These are phyloP conservation scores for Aplodontia rufa DNA, from an alignment of 2,113 vertebrate genomes.

Conservation along the genomic window DNA sequence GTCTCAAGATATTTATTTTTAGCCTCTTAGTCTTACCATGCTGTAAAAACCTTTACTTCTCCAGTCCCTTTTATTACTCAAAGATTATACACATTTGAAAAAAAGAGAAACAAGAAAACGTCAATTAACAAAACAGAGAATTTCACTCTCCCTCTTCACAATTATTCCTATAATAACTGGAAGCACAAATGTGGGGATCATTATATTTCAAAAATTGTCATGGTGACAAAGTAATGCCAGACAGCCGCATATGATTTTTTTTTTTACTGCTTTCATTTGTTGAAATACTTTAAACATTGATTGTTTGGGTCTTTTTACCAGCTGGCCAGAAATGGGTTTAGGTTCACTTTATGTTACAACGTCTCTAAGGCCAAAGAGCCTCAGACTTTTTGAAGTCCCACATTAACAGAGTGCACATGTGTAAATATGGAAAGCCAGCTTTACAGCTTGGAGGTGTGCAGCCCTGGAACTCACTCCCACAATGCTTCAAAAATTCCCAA, in stretches of 20 bases:
- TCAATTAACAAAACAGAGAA: slow-evolving; percentile 43
- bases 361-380: slow-evolving; percentile 31
- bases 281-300: slow-evolving; percentile 61
- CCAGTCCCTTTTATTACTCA: slow-evolving; percentile 33
- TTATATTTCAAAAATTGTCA: slow-evolving; percentile 52
- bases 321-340: slow-evolving; percentile 56
- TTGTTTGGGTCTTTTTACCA: slow-evolving; percentile 38
- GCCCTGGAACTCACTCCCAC: slow-evolving; percentile 50
- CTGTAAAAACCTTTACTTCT: slow-evolving; percentile 56
- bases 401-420: slow-evolving; percentile 70
- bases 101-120: slow-evolving; percentile 43
- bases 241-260: slow-evolving; percentile 35
- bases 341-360: slow-evolving; percentile 30
- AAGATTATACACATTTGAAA: slow-evolving; percentile 52
- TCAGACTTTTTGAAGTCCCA: slow-evolving; percentile 63
- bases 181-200: slow-evolving; percentile 6
- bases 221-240: neutral
- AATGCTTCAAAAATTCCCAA: slow-evolving; percentile 73
- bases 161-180: slow-evolving; percentile 16
- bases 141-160: slow-evolving; percentile 10
- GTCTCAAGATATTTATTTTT: slow-evolving; percentile 76
- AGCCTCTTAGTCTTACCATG: slow-evolving; percentile 69
- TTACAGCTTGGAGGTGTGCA: slow-evolving; percentile 53
- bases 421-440: slow-evolving; percentile 53
- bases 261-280: slow-evolving; percentile 56